Evolutionary conservation across 2,797 vertebrate species (phyloP), one percentile per base, ranked within the genome.

Genomic region (Malacoctenus gilli): DNA sequence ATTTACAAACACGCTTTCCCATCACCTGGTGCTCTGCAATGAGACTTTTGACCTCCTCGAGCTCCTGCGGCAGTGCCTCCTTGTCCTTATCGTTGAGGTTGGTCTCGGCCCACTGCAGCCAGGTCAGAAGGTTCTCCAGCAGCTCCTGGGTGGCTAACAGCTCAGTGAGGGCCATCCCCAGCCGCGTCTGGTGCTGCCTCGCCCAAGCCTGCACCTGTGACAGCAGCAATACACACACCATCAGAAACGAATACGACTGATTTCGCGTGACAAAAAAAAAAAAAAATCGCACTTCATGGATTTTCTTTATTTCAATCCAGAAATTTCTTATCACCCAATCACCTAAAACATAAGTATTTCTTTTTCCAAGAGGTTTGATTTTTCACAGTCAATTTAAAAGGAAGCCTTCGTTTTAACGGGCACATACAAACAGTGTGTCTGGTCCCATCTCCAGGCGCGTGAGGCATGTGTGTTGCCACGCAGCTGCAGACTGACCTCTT

Each of bases 1-100:
- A 19, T 20, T 3, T 36, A 15, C 0, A 8, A 28, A 14, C 8
- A 1, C 2, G 4, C 14, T 38, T 44, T 57, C 19, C 13, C 22
- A 54, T 37, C n/a, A 98, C 97, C 95, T 99, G 97, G 83, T 99
- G 97, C 51, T 98, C 94, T 0, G 93, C 92, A 64, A 99, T 99
- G 69, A 99, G 95, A 1, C 83, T 82, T 87, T 99, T 99, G 76
- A 98, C 93, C 42, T 98, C 95, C 37, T 98, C 96, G 0, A 98
- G 92, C 83, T 99, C 96, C 84, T 97, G 95, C 2, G 97, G 95
- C 52, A 98, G 89, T 2, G 69, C 28, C 59, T 98, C 96, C 54
- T 94, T 95, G 84, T 99, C 97, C 75, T 95, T 96, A 47, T 96
- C 93, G 0, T 83, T 93, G 2, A 99, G 92, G 1, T 94, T 97